A percentile compares a stretch with the other conserved stretches of the same genome.
These are phyloP conservation scores for Artemia sinica DNA, from an alignment of 2,888 invertebrate species.

Conservation along the genomic window DNA sequence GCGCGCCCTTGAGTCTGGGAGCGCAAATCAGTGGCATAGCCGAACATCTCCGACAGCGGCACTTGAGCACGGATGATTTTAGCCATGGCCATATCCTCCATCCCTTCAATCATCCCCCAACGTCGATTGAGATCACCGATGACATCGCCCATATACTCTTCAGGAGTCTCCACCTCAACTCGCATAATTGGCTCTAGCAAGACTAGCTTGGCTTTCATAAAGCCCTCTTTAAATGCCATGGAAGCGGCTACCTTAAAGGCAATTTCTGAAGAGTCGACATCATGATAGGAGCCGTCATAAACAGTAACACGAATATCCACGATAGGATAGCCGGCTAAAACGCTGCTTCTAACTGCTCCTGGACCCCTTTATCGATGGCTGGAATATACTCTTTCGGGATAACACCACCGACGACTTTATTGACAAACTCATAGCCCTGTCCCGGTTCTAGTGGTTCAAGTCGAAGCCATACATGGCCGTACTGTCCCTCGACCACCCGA, in stretches of 20 bases:
- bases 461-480: slow-evolving; percentile 5
- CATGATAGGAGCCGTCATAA: slow-evolving; percentile 23
- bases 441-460: not conserved
- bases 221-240: slow-evolving; percentile 20
- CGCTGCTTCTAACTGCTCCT: slow-evolving; percentile 20
- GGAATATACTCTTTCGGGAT: slow-evolving; percentile 25
- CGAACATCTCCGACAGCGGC: slow-evolving; percentile 21
- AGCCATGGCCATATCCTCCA: slow-evolving; percentile 21
- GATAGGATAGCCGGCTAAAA: slow-evolving; percentile 20
- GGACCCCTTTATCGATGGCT: slow-evolving; percentile 24
- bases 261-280: slow-evolving; percentile 24
- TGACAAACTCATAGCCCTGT: slow-evolving; percentile 21
- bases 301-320: slow-evolving; percentile 22
- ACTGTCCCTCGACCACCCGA: slow-evolving; percentile 23
- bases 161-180: slow-evolving; percentile 25
- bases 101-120: slow-evolving; percentile 23
- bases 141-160: slow-evolving; percentile 26
- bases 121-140: slow-evolving; percentile 25
- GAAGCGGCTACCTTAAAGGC: slow-evolving; percentile 24
- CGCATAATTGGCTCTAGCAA: slow-evolving; percentile 26
- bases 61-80: slow-evolving; percentile 21
- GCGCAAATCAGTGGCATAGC: slow-evolving; percentile 22
- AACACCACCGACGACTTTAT: slow-evolving; percentile 24
- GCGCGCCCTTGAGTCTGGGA: slow-evolving; percentile 22
- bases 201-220: slow-evolving; percentile 17